phyloP scores from a whole-genome alignment of 2,888 invertebrate species.

The Trichogramma dendrolimi region DNA sequence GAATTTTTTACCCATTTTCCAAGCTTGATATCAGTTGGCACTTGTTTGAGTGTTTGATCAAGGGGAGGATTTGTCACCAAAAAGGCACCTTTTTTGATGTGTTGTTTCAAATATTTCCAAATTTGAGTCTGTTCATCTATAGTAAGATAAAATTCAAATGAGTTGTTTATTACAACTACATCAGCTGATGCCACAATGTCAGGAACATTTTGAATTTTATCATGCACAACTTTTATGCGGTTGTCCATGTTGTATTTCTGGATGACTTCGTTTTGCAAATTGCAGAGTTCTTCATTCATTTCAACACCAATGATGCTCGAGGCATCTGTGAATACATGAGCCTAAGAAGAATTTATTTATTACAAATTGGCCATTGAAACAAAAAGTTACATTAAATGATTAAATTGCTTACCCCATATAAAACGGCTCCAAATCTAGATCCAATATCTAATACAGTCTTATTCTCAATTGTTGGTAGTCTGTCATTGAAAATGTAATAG shows the following conservation, averaged over 20 bases:
- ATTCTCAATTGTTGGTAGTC: conserved; percentile 60
- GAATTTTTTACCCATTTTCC: conserved; percentile 53
- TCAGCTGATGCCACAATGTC: conserved; percentile 59
- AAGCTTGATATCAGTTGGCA: conserved; percentile 55
- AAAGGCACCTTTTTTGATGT: conserved; percentile 57
- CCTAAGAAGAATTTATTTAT: conserved; percentile 52
- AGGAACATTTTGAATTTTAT: conserved; percentile 58
- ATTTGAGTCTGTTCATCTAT: conserved; percentile 58
- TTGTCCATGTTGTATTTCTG: conserved; percentile 56
- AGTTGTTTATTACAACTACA: conserved; percentile 64
- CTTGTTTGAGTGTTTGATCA: conserved; percentile 54
- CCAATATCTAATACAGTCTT: conserved; percentile 66
- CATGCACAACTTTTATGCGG: conserved; percentile 58
- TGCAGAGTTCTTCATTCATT: conserved; percentile 64
- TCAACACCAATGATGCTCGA: conserved; percentile 64
- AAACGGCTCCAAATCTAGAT: conserved; percentile 65
- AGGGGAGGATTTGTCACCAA: conserved; percentile 61
- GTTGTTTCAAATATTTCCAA: conserved; percentile 60
- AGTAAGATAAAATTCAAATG: conserved; percentile 66
- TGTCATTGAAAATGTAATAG: conserved; percentile 61
- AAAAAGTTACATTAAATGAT: neutral
- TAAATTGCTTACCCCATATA: conserved; percentile 61
- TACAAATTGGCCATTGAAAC: neutral
- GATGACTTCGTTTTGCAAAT: conserved; percentile 60
- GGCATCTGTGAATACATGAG: conserved; percentile 60